Conservation (phyloP, 2,888 invertebrate genomes). For the Apodemia hepburni region DNA sequence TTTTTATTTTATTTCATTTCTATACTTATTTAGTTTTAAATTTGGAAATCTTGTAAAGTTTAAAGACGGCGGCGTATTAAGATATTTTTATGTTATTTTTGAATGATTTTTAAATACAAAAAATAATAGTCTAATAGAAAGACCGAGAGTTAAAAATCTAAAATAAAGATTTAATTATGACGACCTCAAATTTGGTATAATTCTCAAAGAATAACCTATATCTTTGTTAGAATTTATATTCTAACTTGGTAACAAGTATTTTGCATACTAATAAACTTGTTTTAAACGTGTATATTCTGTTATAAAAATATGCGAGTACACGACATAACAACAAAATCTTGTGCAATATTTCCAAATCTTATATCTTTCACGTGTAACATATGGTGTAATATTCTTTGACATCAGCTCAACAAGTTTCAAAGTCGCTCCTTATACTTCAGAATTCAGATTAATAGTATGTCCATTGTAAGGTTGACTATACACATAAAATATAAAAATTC, state of each 20-base stretch:
- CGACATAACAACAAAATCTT: not conserved
- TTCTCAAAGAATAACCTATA: slow-evolving; percentile 1
- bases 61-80: too few relatives aligned
- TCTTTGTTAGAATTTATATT: not conserved
- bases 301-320: not conserved
- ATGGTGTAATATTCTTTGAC: not conserved
- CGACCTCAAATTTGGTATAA: not conserved
- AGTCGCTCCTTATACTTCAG: not conserved
- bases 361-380: not conserved
- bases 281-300: not conserved
- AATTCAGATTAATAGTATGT: too few relatives aligned
- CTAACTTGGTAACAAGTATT: not conserved
- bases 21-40: too few relatives aligned
- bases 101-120: too few relatives aligned
- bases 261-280: too few relatives aligned
- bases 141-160: too few relatives aligned
- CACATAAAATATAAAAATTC: too few relatives aligned
- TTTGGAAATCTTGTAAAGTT: too few relatives aligned
- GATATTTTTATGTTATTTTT: too few relatives aligned
- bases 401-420: not conserved
- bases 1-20: too few relatives aligned
- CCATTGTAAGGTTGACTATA: too few relatives aligned
- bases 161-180: not conserved
- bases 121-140: not conserved
- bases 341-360: not conserved